Conservation (phyloP, 1,140 invertebrate genomes). For the Onthophagus taurus region DNA sequence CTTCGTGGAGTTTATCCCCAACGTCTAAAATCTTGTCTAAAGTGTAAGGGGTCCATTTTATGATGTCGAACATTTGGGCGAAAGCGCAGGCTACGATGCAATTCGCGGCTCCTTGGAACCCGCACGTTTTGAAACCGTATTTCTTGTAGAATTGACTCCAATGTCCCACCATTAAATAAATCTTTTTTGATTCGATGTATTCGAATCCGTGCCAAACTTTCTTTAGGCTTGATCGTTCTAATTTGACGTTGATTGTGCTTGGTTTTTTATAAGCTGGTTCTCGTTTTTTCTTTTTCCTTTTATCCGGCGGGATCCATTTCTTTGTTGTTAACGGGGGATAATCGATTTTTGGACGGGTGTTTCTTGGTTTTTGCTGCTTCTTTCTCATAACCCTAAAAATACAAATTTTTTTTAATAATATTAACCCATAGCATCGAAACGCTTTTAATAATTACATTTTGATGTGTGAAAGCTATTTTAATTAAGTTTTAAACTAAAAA, state of each 20-base stretch:
- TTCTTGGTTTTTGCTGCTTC: neutral
- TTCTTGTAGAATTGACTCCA: slow-evolving; percentile 27
- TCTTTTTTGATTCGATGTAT: slow-evolving; percentile 15
- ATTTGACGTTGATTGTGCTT: slow-evolving; percentile 21
- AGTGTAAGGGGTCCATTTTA: slow-evolving; percentile 19
- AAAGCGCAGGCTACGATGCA: slow-evolving; percentile 28
- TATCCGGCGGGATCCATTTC: slow-evolving; percentile 33
- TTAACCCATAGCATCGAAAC: no score
- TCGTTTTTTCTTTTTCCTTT: slow-evolving; percentile 20
- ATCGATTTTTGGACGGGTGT: slow-evolving; percentile 18
- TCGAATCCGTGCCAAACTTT: slow-evolving; percentile 29
- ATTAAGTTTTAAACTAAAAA: no score
- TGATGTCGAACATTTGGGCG: slow-evolving; percentile 25
- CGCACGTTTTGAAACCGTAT: slow-evolving; percentile 26
- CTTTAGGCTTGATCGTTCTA: slow-evolving; percentile 24
- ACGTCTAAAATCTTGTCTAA: slow-evolving; percentile 26
- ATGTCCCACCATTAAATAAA: slow-evolving; percentile 20
- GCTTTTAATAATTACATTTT: no score
- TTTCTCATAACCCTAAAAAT: no score
- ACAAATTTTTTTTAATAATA: no score
- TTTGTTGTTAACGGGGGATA: slow-evolving; percentile 30
- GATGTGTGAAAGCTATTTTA: no score
- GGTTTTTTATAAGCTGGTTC: slow-evolving; percentile 24
- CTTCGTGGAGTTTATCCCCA: slow-evolving; percentile 25
- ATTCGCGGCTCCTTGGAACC: slow-evolving; percentile 27